Evolutionary conservation across 2,888 invertebrate genomes (phyloP).

Genomic region (Perithous albicinctus): DNA sequence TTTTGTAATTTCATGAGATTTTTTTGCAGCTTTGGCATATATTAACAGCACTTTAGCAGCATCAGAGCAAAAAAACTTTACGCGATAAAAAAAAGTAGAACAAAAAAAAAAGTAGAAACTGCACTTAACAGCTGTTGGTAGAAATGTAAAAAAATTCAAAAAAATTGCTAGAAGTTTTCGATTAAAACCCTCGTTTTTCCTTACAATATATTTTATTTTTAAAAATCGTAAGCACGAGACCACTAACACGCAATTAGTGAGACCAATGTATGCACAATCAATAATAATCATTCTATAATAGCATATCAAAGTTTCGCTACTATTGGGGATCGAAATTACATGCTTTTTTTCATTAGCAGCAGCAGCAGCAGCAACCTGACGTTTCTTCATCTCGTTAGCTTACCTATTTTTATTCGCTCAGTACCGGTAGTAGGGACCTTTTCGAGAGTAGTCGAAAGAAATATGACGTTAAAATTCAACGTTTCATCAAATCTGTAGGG

Average conservation of each 20-base stretch:
- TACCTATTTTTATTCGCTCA: constrained; percentile 90
- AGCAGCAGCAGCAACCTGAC: constrained; percentile 55
- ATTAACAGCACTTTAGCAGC: not conserved
- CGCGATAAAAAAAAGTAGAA: not conserved
- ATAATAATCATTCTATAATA: constrained; percentile 24
- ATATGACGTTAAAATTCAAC: constrained; percentile 75
- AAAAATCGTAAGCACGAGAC: constrained; percentile 36
- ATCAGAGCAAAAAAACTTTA: not conserved
- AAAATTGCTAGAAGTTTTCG: not conserved
- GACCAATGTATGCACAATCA: constrained; percentile 50
- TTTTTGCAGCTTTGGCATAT: not conserved
- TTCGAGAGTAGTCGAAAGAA: constrained; percentile 81
- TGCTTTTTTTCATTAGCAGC: constrained; percentile 61
- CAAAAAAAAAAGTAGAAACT: not conserved
- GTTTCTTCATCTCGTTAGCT: constrained; percentile 76
- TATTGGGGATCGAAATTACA: constrained; percentile 41
- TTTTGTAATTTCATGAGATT: not conserved
- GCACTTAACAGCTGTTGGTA: not conserved
- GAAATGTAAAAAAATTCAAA: not conserved
- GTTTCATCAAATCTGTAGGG: constrained; percentile 19
- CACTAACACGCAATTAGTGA: constrained; percentile 25
- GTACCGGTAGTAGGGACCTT: constrained; percentile 92
- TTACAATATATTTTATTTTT: not conserved
- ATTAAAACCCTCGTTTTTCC: constrained; percentile 4
- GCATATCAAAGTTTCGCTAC: constrained; percentile 38